Percentiles rank a stretch among this genome's conserved stretches.
These are phyloP conservation scores for Porites cylindrica DNA, from an alignment of 92 coral and sea anemone genomes.

Conservation along the genomic window DNA sequence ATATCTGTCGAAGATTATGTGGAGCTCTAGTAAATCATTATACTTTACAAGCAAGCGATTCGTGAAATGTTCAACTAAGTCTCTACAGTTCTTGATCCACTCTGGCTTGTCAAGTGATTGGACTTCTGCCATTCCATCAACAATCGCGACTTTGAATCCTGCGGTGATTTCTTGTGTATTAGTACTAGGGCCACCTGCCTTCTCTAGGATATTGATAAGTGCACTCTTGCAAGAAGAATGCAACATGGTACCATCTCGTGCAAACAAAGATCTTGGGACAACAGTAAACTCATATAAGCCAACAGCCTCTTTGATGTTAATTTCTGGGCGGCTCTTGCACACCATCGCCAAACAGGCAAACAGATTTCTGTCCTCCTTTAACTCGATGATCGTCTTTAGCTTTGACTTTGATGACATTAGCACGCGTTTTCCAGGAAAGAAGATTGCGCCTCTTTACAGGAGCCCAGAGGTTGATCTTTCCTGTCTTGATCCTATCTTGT, in stretches of 20 bases:
- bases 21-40: too few species aligned
- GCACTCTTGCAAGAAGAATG: not conserved
- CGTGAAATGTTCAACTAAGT: too few species aligned
- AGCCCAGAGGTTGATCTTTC: too few species aligned
- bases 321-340: not conserved
- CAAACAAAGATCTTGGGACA: not conserved
- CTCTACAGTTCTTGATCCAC: slow-evolving; percentile 28
- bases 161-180: slow-evolving; percentile 14
- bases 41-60: too few species aligned
- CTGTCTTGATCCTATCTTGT: too few species aligned
- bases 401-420: too few species aligned
- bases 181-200: slow-evolving; percentile 20
- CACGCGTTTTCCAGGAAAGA: too few species aligned
- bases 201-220: slow-evolving; percentile 1
- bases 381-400: too few species aligned
- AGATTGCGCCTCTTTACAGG: too few species aligned
- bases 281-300: not conserved
- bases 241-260: too few species aligned
- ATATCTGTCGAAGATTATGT: slow-evolving; percentile 29
- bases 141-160: slow-evolving; percentile 40
- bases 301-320: not conserved
- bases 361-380: too few species aligned
- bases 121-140: slow-evolving; percentile 62
- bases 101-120: slow-evolving; percentile 53
- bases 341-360: not conserved